These are phyloP conservation scores for Suillia variegata DNA, from an alignment of 2,888 invertebrate species.

Conservation along the genomic window DNA sequence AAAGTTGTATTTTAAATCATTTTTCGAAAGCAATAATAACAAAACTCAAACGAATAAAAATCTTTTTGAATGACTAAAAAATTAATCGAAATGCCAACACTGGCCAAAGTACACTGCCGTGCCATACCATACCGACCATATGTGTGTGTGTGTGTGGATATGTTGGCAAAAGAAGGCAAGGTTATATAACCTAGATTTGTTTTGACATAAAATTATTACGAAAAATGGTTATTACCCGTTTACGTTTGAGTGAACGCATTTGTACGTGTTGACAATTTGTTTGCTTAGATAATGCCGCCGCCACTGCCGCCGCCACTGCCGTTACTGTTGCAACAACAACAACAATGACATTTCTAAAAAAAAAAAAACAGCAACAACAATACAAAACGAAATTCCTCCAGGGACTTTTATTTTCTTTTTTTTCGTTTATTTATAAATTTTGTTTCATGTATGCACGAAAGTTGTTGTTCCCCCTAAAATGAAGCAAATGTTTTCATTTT, in stretches of 20 bases:
- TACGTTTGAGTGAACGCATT: constrained; percentile 57
- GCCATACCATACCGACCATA: too few species aligned
- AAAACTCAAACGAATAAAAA: too few species aligned
- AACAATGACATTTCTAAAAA: constrained; percentile 25
- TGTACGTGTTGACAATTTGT: constrained; percentile 58
- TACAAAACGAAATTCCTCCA: constrained; percentile 2
- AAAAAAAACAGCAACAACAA: constrained; percentile 17
- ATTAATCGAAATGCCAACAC: too few species aligned
- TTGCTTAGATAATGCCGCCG: constrained; percentile 52
- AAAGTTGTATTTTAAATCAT: too few species aligned
- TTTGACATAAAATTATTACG: constrained; percentile 54
- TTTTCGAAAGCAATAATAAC: too few species aligned
- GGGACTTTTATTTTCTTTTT: not conserved
- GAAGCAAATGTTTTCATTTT: not conserved
- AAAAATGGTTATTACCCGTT: constrained; percentile 58
- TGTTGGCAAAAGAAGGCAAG: not conserved
- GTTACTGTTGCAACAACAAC: constrained; percentile 35
- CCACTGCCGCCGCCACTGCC: too few species aligned
- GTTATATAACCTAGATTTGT: constrained; percentile 52
- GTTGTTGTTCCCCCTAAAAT: not conserved
- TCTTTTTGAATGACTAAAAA: too few species aligned
- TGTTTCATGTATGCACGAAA: not conserved
- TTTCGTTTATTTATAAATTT: not conserved
- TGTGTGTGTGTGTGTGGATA: not conserved
- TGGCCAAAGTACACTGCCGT: too few species aligned